Base-by-base conservation (phyloP, 2,797 vertebrate species). In the Rachycentron canadum region DNA sequence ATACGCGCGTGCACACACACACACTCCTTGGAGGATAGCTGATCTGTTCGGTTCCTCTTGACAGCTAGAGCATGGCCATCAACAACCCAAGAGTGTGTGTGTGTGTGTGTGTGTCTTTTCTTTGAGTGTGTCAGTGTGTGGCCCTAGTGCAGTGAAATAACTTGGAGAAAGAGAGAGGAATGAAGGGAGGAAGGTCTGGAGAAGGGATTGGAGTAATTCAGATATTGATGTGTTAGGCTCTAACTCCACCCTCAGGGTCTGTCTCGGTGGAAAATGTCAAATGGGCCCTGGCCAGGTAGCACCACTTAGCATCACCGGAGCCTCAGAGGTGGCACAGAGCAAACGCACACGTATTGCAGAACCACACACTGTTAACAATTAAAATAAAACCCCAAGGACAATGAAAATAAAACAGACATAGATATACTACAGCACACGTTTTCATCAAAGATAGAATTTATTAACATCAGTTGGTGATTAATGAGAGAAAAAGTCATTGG, bases 41-140 rank as follows among this genome's bases (percentile, higher is more conserved):
- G 91, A 92, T 91, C 86, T 86, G 68, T 88, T 88, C 60, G 47
- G 84, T 87, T 90, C 81, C 79, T 88, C 82, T 87, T 89, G 91
- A 88, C 90, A 92, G 89, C 78, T 61, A 38, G 82, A 81, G 89
- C 88, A 83, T 86, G 79, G 86, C 78, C 77, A 86, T 90, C 90
- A 88, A 83, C 82, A 58, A 73, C 56, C 47, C 10, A 6, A 62
- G 30, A 34, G 10, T 58, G 38, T 50, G 57, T 60, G 34, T 56
- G 61, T 41, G 55, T 53, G 53, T 75, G 66, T 73, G 60, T 47
- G 60, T 32, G n/a, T n/a, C 14, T 21, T 45, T 45, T 45, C 43
- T 45, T 2, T 69, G 57, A 50, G 55, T 71, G 43, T 45, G 19
- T 45, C 7, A 7, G 57, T 59, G 75, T 58, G 77, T 55, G 53